Evolutionary conservation across 2,797 vertebrate genomes (phyloP).

Genomic region (Enteromius treurensis): DNA sequence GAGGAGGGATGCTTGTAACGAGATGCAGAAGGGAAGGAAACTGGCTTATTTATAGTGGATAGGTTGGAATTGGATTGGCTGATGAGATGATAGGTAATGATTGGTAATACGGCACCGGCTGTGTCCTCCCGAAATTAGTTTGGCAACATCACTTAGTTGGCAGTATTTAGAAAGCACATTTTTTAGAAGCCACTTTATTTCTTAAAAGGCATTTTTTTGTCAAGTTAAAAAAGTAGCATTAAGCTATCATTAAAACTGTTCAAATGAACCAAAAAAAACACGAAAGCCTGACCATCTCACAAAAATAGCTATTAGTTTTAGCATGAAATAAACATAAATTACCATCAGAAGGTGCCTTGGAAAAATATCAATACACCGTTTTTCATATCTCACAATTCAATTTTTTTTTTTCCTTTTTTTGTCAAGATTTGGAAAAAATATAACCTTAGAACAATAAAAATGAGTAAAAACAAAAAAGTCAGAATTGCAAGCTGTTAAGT

Average conservation of each 20-base stretch:
- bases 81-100: too few relatives aligned
- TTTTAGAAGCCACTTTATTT: too few relatives aligned
- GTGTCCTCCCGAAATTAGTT: too few relatives aligned
- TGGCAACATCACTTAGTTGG: background rate
- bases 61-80: too few relatives aligned
- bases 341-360: background rate
- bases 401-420: background rate
- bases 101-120: too few relatives aligned
- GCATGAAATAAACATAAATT: background rate
- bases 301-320: background rate
- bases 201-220: background rate
- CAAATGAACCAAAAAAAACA: background rate
- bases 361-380: too few relatives aligned
- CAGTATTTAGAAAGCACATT: background rate
- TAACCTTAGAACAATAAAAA: background rate
- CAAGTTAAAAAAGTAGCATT: background rate
- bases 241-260: background rate
- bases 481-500: background rate
- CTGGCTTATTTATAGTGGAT: too few relatives aligned
- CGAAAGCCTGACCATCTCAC: background rate
- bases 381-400: background rate
- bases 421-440: background rate
- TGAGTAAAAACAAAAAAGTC: background rate
- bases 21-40: too few relatives aligned
- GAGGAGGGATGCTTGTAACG: too few relatives aligned